Percentiles rank a stretch among this genome's conserved stretches.
Conservation (phyloP, 2,797 vertebrate species). For the Diglossa cyanea region DNA sequence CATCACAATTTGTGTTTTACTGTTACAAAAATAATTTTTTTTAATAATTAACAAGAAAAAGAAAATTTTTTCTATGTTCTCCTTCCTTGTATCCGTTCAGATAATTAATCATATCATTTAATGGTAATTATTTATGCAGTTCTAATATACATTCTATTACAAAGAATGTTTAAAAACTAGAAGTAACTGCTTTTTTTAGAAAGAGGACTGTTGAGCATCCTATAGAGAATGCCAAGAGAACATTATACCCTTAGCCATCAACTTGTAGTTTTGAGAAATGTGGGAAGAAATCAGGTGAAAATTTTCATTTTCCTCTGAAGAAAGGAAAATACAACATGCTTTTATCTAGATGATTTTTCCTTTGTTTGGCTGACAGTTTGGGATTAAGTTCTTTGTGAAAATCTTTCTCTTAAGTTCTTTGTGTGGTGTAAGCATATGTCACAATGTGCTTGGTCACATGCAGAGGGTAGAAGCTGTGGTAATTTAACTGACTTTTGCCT, state of each 20-base stretch:
- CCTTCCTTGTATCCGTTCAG: not conserved
- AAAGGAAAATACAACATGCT: not conserved
- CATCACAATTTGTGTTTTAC: conserved; percentile 42
- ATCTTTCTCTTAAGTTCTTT: not conserved
- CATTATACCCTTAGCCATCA: not conserved
- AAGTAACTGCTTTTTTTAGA: not conserved
- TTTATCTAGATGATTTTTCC: not conserved
- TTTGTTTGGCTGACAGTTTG: not conserved
- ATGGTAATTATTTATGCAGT: not conserved
- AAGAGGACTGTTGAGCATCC: not conserved
- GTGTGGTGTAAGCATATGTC: not conserved
- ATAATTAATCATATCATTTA: not conserved
- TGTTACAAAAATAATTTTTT: conserved; percentile 19
- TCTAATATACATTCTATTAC: not conserved
- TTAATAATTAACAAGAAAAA: not conserved
- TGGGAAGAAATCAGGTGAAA: not conserved
- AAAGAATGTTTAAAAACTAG: not conserved
- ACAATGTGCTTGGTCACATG: not conserved
- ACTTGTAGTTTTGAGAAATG: not conserved
- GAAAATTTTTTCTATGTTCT: not conserved
- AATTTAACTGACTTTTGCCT: not conserved
- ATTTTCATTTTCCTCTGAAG: not conserved
- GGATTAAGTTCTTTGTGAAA: not conserved
- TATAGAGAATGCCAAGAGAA: not conserved
- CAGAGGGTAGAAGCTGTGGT: not conserved